These are phyloP conservation scores for Grammomys surdaster DNA, from an alignment of 2,113 vertebrate genomes.

Conservation along the genomic window DNA sequence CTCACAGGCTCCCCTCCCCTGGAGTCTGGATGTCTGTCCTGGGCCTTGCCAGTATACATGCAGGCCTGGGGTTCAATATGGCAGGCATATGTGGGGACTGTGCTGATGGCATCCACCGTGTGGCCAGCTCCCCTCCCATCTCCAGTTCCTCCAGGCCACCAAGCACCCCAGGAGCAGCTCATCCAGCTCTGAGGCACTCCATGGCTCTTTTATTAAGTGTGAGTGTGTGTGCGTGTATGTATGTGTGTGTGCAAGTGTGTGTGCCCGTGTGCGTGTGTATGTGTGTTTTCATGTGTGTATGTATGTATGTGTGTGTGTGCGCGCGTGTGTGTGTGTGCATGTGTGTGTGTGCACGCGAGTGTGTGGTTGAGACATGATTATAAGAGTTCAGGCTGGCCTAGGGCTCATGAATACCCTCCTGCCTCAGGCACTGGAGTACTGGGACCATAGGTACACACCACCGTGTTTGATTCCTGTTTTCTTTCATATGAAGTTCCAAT, in stretches of 20 bases:
- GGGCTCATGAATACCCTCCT: not conserved
- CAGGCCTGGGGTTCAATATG: constrained; percentile 87
- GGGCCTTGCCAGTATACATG: constrained; percentile 83
- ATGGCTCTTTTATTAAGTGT: not conserved
- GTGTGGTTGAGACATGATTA: not conserved
- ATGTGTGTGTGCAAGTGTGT: not conserved
- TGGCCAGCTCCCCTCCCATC: constrained; percentile 91
- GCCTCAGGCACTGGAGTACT: not conserved
- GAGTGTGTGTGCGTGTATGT: not conserved
- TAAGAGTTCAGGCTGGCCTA: not conserved
- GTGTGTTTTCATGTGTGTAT: not conserved
- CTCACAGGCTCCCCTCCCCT: constrained; percentile 87
- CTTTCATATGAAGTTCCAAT: not conserved
- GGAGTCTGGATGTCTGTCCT: constrained; percentile 64
- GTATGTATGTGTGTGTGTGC: not conserved
- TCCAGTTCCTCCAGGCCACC: constrained; percentile 88
- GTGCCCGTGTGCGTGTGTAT: not conserved
- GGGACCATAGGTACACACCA: not conserved
- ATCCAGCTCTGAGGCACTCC: constrained; percentile 79
- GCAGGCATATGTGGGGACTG: constrained; percentile 90
- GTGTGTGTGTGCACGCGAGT: too few species aligned
- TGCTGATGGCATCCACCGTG: constrained; percentile 91
- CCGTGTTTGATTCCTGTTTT: not conserved
- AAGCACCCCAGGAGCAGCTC: constrained; percentile 87
- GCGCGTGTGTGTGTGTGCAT: not conserved